phyloP scores from a whole-genome alignment of 2,888 invertebrate species.

The Uropetala carovei region DNA sequence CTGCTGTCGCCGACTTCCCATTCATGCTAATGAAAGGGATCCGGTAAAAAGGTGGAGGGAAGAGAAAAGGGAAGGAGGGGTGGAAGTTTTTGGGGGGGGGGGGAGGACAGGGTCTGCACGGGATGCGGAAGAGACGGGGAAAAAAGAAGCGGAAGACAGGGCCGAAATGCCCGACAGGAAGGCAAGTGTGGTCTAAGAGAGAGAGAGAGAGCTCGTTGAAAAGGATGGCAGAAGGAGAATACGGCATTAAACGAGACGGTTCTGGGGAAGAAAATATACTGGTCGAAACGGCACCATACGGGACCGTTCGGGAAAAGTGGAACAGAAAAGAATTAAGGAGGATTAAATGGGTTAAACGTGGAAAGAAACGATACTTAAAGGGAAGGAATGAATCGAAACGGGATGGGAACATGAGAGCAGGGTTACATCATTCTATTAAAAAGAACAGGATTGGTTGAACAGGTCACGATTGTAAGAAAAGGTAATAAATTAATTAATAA shows the following conservation, averaged over 20 bases:
- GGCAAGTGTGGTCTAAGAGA: neutral
- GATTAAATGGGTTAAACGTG: neutral
- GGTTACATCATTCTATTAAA: too few relatives aligned
- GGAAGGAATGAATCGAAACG: neutral
- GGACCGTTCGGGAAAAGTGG: neutral
- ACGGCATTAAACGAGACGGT: neutral
- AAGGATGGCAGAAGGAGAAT: neutral
- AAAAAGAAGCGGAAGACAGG: neutral
- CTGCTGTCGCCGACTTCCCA: constrained; percentile 13
- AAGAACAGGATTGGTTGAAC: too few relatives aligned
- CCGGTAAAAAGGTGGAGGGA: neutral
- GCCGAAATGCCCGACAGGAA: neutral
- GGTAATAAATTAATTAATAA: too few relatives aligned
- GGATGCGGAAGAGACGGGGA: neutral
- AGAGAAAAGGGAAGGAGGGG: neutral
- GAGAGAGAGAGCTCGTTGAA: neutral
- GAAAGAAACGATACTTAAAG: constrained; percentile 11
- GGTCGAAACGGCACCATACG: neutral
- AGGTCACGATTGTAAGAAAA: too few relatives aligned
- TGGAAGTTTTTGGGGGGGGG: neutral
- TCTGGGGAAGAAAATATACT: neutral
- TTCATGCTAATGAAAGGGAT: constrained; percentile 29
- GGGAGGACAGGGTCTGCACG: neutral
- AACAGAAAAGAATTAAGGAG: neutral
- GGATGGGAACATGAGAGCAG: neutral